Evolutionary conservation across 2,797 vertebrate genomes (phyloP), one percentile per base, ranked within the genome.

Genomic region (Avahi laniger): DNA sequence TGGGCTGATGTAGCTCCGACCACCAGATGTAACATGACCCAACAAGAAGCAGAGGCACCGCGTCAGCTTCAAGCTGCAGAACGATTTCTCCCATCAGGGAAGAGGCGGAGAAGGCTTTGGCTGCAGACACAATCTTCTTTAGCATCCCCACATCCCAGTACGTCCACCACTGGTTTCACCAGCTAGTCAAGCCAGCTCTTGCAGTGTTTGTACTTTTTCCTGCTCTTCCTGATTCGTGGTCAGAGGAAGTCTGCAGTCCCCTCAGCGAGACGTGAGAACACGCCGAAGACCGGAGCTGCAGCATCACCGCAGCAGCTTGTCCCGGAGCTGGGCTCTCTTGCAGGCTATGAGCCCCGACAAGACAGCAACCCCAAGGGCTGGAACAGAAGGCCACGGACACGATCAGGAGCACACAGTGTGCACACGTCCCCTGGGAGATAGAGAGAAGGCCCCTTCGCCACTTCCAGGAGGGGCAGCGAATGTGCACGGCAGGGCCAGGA

Each of bases 31-130:
- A 65, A 54, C 17, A 67, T 3, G 43, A 1, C 14, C 9, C 54
- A 46, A 30, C 9, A 13, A 41, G 8, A 79, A 2, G 20, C 0
- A 1, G 18, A 54, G 72, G 46, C 0, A 0, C 4, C 24, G 11
- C 12, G 8, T 54, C 63, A 12, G 5, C 28, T 54, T 72, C 7
- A 24, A 4, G 8, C 6, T 48, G 63, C 9, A 54, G 46, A 54
- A 33, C 2, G 30, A 10, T 15, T 65, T 41, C 13, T 48, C 26
- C 6, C 13, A 1, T 0, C 4, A 46, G 67, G 10, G 26, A 72
- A 46, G 20, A 7, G 7, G 46, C 0, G 0, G 20, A 22, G 57
- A 26, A 11, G 48, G 1, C 2, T 17, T 2, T 4, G 75, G 67
- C 13, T 4, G 4, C 8, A 20, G 38, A 4, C 4, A 24, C 33